Evolutionary conservation across 1,140 invertebrate genomes (phyloP), one percentile per base, ranked within the genome.

Genomic region (Aphidius ervi): DNA sequence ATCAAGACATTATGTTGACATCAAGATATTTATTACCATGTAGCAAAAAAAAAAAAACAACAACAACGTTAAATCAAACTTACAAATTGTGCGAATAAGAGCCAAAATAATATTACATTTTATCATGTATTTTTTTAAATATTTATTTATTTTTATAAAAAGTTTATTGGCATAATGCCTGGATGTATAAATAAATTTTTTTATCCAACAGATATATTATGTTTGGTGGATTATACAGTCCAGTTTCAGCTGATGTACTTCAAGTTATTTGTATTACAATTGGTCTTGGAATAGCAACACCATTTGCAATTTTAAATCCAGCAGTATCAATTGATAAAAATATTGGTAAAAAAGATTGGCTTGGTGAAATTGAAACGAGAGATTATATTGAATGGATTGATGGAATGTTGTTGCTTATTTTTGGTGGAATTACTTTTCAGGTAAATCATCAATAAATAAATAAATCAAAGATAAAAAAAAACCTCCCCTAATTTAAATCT

Each of bases 381-480:
- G 82, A 85, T 56, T 73, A 85, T 9, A 87, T 86, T 1, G 74
- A 82, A 23, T 93, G 89, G 81, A 72, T 87, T 23, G 91, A 93
- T 73, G 82, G 81, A 52, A 85, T 85, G 75, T 79, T 93, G 6
- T 78, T 93, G 20, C 78, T 92, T 5, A 83, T 89, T 43, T 90
- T 93, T 71, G 91, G 91, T 5, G 91, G 91, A 54, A 91, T 93
- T 67, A 90, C 91, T 42, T 93, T 90, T 89, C 91, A 93, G 85
- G 89, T 90, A 68, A 23, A 3, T 42, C 5, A 52, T 57, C 9
- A 50, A 50, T 39, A 39, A 57, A 56, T 46, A n/a, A 42, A 42
- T 23, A 41, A 56, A 10, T 46, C 0, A 46, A 8, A 5, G 10
- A 46, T n/a, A 6, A 16, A 0, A 16, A 16, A 16, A 16, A 16